phyloP scores from a whole-genome alignment of 2,888 invertebrate genomes.

The Platycnemis pennipes region DNA sequence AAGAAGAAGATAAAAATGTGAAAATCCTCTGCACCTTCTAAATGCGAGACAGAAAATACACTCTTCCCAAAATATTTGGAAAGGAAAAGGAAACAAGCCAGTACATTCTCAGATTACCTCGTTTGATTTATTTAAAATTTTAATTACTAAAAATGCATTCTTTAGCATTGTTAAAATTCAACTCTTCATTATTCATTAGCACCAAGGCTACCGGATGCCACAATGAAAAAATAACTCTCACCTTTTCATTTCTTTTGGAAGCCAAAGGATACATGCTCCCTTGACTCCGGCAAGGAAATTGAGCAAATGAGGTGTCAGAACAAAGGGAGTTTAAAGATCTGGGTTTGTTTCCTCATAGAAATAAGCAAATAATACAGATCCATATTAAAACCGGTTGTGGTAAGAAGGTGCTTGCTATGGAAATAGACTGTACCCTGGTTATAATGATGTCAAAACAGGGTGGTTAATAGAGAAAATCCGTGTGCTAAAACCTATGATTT shows the following conservation, averaged over 20 bases:
- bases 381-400: too few species aligned
- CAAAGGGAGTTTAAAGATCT: not conserved
- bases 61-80: too few species aligned
- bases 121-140: not conserved
- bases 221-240: not conserved
- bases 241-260: not conserved
- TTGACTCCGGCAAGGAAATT: not conserved
- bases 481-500: too few species aligned
- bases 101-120: not conserved
- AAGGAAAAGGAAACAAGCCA: not conserved
- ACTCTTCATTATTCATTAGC: not conserved
- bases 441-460: too few species aligned
- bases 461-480: too few species aligned
- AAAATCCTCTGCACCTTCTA: too few species aligned
- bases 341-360: too few species aligned
- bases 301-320: not conserved
- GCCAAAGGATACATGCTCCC: slow-evolving; percentile 9
- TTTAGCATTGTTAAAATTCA: not conserved
- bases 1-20: too few species aligned
- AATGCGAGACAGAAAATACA: too few species aligned
- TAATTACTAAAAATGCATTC: not conserved
- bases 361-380: too few species aligned
- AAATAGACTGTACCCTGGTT: too few species aligned
- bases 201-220: not conserved
- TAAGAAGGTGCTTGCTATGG: too few species aligned